Conservation (phyloP, 2,888 invertebrate genomes). For the Leptopilina drosophilae region DNA sequence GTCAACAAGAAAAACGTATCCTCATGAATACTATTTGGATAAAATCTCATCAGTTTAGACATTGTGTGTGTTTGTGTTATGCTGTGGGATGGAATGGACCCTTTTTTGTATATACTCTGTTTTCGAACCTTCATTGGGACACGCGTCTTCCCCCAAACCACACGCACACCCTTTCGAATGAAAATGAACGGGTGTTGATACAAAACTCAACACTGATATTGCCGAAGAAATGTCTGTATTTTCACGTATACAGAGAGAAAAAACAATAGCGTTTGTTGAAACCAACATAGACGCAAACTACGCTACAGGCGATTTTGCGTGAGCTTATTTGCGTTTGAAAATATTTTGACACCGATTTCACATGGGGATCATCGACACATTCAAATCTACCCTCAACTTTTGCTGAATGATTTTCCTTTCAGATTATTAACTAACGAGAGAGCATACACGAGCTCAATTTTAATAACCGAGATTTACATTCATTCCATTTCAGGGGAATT, state of each 20-base stretch:
- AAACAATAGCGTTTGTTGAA: neutral
- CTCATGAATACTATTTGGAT: constrained; percentile 73
- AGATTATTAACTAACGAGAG: neutral
- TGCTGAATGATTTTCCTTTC: constrained; percentile 41
- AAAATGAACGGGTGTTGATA: constrained; percentile 55
- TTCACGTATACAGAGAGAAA: neutral
- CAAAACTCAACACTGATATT: neutral
- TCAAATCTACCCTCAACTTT: constrained; percentile 43
- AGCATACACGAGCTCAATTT: too few relatives aligned
- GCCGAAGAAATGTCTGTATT: neutral
- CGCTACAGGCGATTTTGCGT: constrained; percentile 26
- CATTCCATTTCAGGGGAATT: too few relatives aligned
- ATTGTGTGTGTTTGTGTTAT: constrained; percentile 35
- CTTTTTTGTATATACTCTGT: constrained; percentile 43
- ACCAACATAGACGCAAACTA: neutral
- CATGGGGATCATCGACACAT: constrained; percentile 49
- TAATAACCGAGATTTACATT: too few relatives aligned
- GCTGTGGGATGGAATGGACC: constrained; percentile 48
- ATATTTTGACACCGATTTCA: constrained; percentile 67
- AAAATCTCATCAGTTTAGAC: constrained; percentile 70
- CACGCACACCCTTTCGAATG: constrained; percentile 46
- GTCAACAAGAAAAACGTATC: constrained; percentile 38
- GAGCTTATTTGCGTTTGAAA: constrained; percentile 59
- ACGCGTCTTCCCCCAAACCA: constrained; percentile 44
- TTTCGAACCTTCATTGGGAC: constrained; percentile 56